Percentiles rank a stretch among this genome's conserved stretches.
Conservation (phyloP, 2,113 vertebrate genomes). For the Prinia subflava region DNA sequence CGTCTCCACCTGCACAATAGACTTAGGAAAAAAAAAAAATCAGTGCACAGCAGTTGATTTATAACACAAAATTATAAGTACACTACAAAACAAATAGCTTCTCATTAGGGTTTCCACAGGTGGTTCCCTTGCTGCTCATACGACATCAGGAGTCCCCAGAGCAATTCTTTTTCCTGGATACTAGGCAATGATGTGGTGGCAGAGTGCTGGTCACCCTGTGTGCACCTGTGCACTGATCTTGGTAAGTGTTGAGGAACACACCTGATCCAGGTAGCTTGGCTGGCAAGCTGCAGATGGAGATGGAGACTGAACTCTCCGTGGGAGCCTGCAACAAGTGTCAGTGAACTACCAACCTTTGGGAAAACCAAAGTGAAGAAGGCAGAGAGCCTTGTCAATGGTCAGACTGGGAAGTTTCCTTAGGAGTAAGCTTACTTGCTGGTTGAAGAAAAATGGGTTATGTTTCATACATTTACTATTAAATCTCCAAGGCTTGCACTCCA, state of each 20-base stretch:
- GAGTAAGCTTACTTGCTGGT: not conserved
- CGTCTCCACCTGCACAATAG: conserved; percentile 97
- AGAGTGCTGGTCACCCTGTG: not conserved
- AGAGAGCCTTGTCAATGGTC: not conserved
- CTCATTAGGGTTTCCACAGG: not conserved
- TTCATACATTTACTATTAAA: not conserved
- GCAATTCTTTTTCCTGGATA: not conserved
- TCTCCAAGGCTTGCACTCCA: not conserved
- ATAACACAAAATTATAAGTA: not conserved
- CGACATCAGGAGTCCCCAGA: not conserved
- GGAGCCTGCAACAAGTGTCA: not conserved
- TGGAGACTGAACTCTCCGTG: not conserved
- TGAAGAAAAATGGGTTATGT: not conserved
- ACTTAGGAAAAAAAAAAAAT: conserved; percentile 68
- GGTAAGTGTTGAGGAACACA: not conserved
- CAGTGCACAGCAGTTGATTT: not conserved
- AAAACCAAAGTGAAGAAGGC: not conserved
- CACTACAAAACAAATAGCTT: not conserved
- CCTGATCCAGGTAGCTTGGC: not conserved
- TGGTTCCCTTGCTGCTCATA: not conserved
- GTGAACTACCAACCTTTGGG: not conserved
- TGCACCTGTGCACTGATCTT: fast-evolving
- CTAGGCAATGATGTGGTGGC: not conserved
- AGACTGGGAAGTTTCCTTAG: not conserved
- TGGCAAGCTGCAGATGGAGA: not conserved